phyloP scores from a whole-genome alignment of 2,797 vertebrate genomes.

The Lindbergichthys nudifrons region DNA sequence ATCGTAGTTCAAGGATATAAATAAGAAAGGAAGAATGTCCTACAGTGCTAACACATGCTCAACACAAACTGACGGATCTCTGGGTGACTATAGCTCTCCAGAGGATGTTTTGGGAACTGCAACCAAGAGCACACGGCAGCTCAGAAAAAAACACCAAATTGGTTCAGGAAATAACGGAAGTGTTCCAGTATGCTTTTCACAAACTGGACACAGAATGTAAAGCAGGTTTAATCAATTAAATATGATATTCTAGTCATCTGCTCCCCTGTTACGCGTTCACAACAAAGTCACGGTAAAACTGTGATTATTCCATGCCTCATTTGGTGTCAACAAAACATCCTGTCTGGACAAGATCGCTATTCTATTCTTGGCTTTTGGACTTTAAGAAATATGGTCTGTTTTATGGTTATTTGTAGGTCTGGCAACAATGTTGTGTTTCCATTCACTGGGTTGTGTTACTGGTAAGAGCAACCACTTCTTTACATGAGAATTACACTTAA shows the following conservation, averaged over 20 bases:
- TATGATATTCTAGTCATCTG: constrained; percentile 27
- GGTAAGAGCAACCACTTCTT: not conserved
- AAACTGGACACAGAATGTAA: not conserved
- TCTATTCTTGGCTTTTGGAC: constrained; percentile 11
- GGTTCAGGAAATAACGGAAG: no score
- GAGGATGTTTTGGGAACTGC: constrained; percentile 70
- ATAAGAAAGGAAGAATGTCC: not conserved
- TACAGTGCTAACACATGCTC: not conserved
- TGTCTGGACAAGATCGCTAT: constrained; percentile 2
- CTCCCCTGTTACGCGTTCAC: constrained; percentile 35
- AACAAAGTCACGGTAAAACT: constrained; percentile 42
- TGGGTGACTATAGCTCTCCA: constrained; percentile 73
- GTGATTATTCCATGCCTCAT: not conserved
- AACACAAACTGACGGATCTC: constrained; percentile 28
- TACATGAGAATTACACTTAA: not conserved
- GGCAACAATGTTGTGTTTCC: constrained; percentile 2
- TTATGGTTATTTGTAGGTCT: constrained; percentile 19
- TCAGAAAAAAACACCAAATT: not conserved
- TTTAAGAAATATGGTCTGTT: constrained; percentile 4
- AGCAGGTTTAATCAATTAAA: not conserved
- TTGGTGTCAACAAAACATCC: constrained; percentile 10
- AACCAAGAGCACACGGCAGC: constrained; percentile 11
- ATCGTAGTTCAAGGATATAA: constrained; percentile 3
- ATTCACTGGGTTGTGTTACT: constrained; percentile 1
- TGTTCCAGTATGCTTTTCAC: constrained; percentile 24